A percentile compares a stretch with the other conserved stretches of the same genome.
These are phyloP conservation scores for Plestiodon gilberti DNA, from an alignment of 2,113 vertebrate genomes.

Conservation along the genomic window DNA sequence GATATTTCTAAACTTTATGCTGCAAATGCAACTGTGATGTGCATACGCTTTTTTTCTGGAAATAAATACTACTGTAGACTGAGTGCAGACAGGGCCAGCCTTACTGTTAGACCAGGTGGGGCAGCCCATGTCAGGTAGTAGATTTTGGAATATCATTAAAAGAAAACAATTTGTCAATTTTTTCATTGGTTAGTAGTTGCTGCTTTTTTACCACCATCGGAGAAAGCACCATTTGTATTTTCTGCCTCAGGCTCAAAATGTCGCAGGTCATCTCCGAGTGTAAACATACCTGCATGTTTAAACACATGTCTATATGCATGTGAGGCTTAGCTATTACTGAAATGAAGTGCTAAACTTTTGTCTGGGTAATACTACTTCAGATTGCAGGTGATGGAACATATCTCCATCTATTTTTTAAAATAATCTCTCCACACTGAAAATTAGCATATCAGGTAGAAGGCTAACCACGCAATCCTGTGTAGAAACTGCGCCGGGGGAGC, in stretches of 20 bases:
- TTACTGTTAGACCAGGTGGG: too few species aligned
- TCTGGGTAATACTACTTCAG: background rate
- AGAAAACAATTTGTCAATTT: background rate
- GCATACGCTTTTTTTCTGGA: background rate
- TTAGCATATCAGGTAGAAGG: too few species aligned
- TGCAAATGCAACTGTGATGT: background rate
- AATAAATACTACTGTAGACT: background rate
- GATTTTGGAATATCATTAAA: background rate
- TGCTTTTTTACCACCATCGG: background rate
- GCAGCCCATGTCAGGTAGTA: background rate
- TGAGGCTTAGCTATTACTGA: too few species aligned
- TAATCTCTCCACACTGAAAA: background rate
- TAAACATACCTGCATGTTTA: background rate
- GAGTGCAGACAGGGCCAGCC: too few species aligned
- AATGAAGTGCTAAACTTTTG: background rate
- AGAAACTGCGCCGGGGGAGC: too few species aligned
- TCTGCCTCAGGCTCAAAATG: background rate
- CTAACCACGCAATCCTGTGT: too few species aligned
- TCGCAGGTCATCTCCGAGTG: background rate
- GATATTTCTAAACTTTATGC: background rate
- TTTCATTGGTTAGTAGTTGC: background rate
- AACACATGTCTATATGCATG: too few species aligned
- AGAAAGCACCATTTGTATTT: too few species aligned
- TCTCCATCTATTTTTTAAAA: background rate
- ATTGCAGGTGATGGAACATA: background rate